Base-by-base conservation (phyloP, 1,140 invertebrate species). In the Geopemphigus sp. region DNA sequence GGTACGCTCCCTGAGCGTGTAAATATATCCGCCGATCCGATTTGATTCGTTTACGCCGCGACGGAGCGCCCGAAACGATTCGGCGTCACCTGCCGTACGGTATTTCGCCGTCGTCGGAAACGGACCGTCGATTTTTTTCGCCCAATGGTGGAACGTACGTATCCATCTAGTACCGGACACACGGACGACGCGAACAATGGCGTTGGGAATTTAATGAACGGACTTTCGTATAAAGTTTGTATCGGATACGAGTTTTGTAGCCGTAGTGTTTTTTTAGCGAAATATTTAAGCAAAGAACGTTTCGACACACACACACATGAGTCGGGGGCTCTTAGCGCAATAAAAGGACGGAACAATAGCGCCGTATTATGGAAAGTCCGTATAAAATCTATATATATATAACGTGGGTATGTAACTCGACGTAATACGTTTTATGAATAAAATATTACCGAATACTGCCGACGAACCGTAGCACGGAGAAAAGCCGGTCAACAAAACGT, bases 121-220 rank as follows among this genome's bases (percentile, higher is more conserved):
- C 3, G 22, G 50, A 68, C 14, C n/a, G 64, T 66, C 15, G n/a
- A 24, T 24, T 68, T 50, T 50, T 66, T 64, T 50, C 17, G n/a
- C 32, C 8, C 32, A n/a, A n/a, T n/a, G n/a, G n/a, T n/a, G n/a
- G n/a, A n/a, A n/a, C n/a, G 14, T 50, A 47, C 15, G 45, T 10
- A 50, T 14, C 45, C 47, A 66, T 50, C 66, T 50, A 68, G 39
- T 68, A 50, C 39, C 39, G 26, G 45, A 26, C 45, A 50, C 66
- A 68, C 24, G 39, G 50, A 26, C 45, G 50, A 26, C 45, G 45
- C 22, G 50, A 68, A 68, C 66, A 68, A 68, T 68, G 8, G 22
- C 50, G 24, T 68, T 50, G 14, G n/a, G 50, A 68, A 68, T 68
- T 68, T 68, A 68, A 68, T 68, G 50, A 68, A 68, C 50, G 22